Evolutionary conservation across 1,140 invertebrate species (phyloP).

Genomic region (Drosophila melanica): DNA sequence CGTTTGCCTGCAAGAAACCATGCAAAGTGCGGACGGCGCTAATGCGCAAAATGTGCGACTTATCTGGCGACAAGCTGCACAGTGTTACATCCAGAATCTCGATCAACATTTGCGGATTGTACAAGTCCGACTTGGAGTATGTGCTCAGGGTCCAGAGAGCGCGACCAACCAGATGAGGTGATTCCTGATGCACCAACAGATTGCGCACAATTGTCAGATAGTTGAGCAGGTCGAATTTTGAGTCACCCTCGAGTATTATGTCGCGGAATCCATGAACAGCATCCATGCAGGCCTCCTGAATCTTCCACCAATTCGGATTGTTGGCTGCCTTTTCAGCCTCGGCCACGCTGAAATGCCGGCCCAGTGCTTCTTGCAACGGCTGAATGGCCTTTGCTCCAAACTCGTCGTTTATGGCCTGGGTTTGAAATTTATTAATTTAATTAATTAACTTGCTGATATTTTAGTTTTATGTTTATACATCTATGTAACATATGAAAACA

Average conservation of each 20-base stretch:
- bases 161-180: slow-evolving; percentile 89
- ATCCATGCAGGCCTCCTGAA: slow-evolving; percentile 90
- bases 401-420: slow-evolving; percentile 87
- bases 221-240: slow-evolving; percentile 88
- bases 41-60: slow-evolving; percentile 73
- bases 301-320: slow-evolving; percentile 90
- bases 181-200: slow-evolving; percentile 72
- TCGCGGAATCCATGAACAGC: slow-evolving; percentile 87
- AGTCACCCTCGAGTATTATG: slow-evolving; percentile 86
- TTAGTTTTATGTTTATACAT: no score
- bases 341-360: slow-evolving; percentile 87
- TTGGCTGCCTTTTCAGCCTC: slow-evolving; percentile 84
- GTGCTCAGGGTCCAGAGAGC: slow-evolving; percentile 89
- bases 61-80: slow-evolving; percentile 72
- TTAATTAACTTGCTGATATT: no score
- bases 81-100: slow-evolving; percentile 74
- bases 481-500: no score
- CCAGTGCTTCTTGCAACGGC: slow-evolving; percentile 87
- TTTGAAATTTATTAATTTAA: slow-evolving; percentile 43
- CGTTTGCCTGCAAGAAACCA: slow-evolving; percentile 86
- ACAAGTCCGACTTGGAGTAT: slow-evolving; percentile 85
- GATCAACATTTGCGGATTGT: slow-evolving; percentile 76
- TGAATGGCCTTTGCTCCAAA: slow-evolving; percentile 87
- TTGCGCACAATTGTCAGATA: slow-evolving; percentile 87
- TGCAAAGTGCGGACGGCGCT: slow-evolving; percentile 71